Base-by-base conservation (phyloP, 2,888 invertebrate genomes). In the Chalcosyrphus nemorum region DNA sequence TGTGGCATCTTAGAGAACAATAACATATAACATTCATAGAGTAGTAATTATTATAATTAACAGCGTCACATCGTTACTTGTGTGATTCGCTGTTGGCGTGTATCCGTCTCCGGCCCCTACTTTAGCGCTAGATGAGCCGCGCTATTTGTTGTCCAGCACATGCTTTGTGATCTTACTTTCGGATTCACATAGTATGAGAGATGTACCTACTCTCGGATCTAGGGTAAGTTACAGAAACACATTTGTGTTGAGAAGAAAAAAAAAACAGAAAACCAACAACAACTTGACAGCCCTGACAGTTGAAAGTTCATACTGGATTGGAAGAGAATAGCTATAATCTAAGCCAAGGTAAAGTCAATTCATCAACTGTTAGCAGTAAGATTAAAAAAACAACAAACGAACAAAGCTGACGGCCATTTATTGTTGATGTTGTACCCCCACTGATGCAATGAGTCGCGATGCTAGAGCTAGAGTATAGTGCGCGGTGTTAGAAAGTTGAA, bases 281-380 rank as follows among this genome's bases (percentile, higher is more conserved):
- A 81, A 56, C 72, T 50, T 68, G 78, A 63, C 77, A 82, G 68
- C 77, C 78, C 72, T 82, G 82, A 78, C 82, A 72, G 72, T 78
- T 82, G 78, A 82, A 78, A 78, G 82, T 78, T 78, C 72, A 72
- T 54, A 61, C 38, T 17, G 50, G 63, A 54, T 76, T 71, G 29
- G 56, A 65, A 68, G 66, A 77, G 66, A 82, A 76, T 71, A 70
- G 29, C n/a, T 43, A 66, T 68, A 82, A 77, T 78, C 82, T 82
- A 82, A 82, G 82, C 82, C 82, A 82, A 82, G 82, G 82, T 72
- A 68, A 82, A 78, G 68, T 78, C 78, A 78, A 82, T 82, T 82
- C 72, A 78, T 82, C 77, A 82, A 77, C 70, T 56, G 59, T 50
- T 77, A 72, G 61, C 68, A 72, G 61, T 61, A n/a, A 59, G 38